Evolutionary conservation across 2,113 vertebrate species (phyloP).

Genomic region (Gorilla gorilla): DNA sequence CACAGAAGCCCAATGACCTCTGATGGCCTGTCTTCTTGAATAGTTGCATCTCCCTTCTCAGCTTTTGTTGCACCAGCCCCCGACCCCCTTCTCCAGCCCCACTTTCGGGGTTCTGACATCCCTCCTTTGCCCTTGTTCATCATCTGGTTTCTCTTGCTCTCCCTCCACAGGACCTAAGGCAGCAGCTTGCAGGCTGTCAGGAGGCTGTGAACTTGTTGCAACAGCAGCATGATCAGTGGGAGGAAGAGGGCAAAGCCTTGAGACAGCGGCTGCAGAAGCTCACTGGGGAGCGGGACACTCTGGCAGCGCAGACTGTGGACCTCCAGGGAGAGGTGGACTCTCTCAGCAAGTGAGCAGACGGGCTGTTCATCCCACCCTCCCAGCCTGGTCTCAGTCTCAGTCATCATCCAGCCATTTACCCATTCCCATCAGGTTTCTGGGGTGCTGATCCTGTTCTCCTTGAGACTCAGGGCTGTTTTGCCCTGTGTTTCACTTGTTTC

Average conservation of each 20-base stretch:
- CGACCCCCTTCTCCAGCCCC: not conserved
- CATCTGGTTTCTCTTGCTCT: not conserved
- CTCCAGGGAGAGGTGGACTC: slow-evolving; percentile 81
- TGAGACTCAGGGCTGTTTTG: not conserved
- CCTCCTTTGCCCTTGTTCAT: not conserved
- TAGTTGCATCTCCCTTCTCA: not conserved
- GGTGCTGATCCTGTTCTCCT: fast-evolving
- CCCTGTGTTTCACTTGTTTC: slow-evolving; percentile 10
- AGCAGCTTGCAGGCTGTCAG: slow-evolving; percentile 82
- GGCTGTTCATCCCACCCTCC: fast-evolving
- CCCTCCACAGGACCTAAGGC: slow-evolving; percentile 77
- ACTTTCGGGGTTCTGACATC: not conserved
- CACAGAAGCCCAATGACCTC: not conserved
- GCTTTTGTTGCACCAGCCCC: not conserved
- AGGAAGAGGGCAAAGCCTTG: slow-evolving; percentile 83
- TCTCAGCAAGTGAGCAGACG: slow-evolving; percentile 76
- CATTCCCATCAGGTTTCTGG: not conserved
- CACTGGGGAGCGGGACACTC: slow-evolving; percentile 73
- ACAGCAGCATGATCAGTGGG: slow-evolving; percentile 83
- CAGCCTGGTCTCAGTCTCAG: not conserved
- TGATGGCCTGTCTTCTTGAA: not conserved
- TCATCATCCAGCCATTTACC: not conserved
- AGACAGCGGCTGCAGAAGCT: slow-evolving; percentile 85
- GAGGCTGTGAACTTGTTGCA: slow-evolving; percentile 73
- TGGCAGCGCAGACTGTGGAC: slow-evolving; percentile 73